Evolutionary conservation across 2,797 vertebrate genomes (phyloP), one percentile per base, ranked within the genome.

Genomic region (Bradypodion ventrale): DNA sequence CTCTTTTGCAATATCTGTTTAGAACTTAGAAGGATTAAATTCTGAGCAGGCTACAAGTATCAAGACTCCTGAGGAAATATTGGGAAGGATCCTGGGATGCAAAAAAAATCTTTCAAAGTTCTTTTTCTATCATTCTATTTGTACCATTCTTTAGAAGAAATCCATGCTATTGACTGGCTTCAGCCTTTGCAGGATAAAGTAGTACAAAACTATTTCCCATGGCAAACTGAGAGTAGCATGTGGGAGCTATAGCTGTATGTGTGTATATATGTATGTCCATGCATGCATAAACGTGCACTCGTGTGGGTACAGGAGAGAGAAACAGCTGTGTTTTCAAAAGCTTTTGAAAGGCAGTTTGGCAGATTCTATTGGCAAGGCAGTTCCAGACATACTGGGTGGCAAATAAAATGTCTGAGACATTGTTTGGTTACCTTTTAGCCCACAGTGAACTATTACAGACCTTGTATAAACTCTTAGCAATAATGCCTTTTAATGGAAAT

Each of bases 351-450:
- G 66, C 88, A 72, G 59, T 78, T 87, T 84, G 73, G 75, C 84
- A 89, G 91, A 75, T 59, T 66, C 75, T 63, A 32, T 80, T 85
- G 62, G 80, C 87, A 77, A 88, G 89, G 88, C 88, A 89, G 74
- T 80, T 91, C 86, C 84, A 92, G 79, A 66, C 62, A 27, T 40
- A 72, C 85, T 10, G 86, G 91, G 91, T 93, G 91, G 91, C 90
- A 93, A 93, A 93, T 93, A 92, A 93, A 93, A 92, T 80, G 88
- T 90, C 90, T 90, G 86, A 89, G 86, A 75, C 82, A 87, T 83
- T 60, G 85, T 68, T 46, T 56, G 89, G 78, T 78, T 70, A 35
- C 62, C 88, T 74, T 91, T 89, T 90, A 89, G 92, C 90, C 80
- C 70, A 37, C 37, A 87, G 86, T 87, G 91, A 93, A 93, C 90